Evolutionary conservation across 2,113 vertebrate genomes (phyloP).

Genomic region (Onychostoma macrolepis): DNA sequence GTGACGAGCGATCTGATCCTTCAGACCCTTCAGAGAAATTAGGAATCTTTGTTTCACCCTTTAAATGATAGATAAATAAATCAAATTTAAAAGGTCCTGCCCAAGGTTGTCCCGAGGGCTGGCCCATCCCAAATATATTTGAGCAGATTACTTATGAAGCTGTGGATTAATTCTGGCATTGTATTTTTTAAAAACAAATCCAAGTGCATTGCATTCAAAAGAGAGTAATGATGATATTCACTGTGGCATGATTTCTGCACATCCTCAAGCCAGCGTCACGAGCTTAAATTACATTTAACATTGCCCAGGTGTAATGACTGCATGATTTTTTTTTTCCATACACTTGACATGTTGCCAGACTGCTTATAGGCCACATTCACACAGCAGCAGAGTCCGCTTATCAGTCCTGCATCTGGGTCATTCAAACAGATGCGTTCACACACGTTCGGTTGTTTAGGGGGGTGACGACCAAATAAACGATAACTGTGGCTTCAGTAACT

Average conservation of each 20-base stretch:
- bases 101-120: too few relatives aligned
- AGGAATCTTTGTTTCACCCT: neutral
- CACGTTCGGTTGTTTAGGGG: neutral
- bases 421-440: too few relatives aligned
- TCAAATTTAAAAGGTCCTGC: too few relatives aligned
- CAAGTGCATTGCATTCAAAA: neutral
- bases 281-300: neutral
- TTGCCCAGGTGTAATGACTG: neutral
- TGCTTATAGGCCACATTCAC: neutral
- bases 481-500: neutral
- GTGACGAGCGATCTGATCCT: neutral
- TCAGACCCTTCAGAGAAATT: neutral
- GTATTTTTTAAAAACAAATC: neutral
- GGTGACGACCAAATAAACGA: neutral
- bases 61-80: neutral
- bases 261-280: neutral
- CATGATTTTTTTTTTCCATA: neutral
- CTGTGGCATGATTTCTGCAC: neutral
- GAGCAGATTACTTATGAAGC: too few relatives aligned
- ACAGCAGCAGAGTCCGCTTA: too few relatives aligned
- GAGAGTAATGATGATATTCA: neutral
- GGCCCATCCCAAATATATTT: too few relatives aligned
- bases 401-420: too few relatives aligned
- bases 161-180: neutral
- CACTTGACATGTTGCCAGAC: neutral